Conservation (phyloP, 1,140 invertebrate genomes). For the Prorops nasuta region DNA sequence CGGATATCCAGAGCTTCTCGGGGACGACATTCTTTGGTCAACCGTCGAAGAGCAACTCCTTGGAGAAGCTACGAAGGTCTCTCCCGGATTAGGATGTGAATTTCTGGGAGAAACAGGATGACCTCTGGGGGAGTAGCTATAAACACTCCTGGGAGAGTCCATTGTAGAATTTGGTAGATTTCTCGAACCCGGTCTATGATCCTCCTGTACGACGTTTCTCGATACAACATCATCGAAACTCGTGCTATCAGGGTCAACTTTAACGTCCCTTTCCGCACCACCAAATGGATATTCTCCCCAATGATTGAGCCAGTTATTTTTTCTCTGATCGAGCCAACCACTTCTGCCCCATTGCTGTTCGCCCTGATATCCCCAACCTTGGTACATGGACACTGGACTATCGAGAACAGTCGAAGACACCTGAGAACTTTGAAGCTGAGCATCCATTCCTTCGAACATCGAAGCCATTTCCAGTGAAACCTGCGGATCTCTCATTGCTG, state of each 20-base stretch:
- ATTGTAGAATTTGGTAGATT: constrained; percentile 38
- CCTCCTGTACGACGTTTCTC: constrained; percentile 46
- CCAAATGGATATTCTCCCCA: constrained; percentile 58
- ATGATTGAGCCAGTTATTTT: constrained; percentile 54
- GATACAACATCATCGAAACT: constrained; percentile 53
- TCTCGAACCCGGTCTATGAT: constrained; percentile 42
- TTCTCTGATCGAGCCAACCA: constrained; percentile 47
- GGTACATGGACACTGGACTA: constrained; percentile 64
- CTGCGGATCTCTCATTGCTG: constrained; percentile 38
- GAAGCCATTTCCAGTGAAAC: constrained; percentile 65
- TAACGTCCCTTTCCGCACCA: constrained; percentile 53
- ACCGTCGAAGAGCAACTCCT: constrained; percentile 32
- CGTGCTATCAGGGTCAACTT: constrained; percentile 69
- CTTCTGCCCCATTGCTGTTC: constrained; percentile 46
- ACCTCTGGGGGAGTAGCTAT: constrained; percentile 34
- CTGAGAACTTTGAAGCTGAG: constrained; percentile 76
- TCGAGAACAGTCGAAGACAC: constrained; percentile 78
- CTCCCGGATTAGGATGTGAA: constrained; percentile 30
- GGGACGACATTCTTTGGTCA: constrained; percentile 33
- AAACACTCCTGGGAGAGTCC: constrained; percentile 35
- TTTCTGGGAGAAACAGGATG: constrained; percentile 47
- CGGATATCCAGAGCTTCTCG: constrained; percentile 38
- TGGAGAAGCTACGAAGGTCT: constrained; percentile 31
- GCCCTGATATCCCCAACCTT: constrained; percentile 52
- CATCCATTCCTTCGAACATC: constrained; percentile 73